A percentile compares a stretch with the other conserved stretches of the same genome.
Evolutionary conservation across 2,797 vertebrate genomes (phyloP).

Genomic region (Melanitta fusca): DNA sequence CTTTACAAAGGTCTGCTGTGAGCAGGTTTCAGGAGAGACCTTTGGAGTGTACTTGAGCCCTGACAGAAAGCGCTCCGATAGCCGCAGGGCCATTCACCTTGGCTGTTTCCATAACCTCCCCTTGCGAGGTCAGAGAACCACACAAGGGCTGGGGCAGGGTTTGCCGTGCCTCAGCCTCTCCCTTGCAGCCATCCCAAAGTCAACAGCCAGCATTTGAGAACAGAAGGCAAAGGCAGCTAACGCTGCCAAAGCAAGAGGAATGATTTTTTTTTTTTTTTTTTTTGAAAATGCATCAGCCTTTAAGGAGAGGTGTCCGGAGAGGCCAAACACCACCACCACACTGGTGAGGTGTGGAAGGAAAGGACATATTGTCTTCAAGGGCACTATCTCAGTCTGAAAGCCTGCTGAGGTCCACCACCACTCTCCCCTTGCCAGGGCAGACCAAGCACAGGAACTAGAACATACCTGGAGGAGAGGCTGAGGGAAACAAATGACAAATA

Average conservation of each 20-base stretch:
- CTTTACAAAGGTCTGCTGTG: background rate
- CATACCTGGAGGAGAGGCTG: background rate
- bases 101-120: background rate
- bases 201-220: background rate
- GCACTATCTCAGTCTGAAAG: background rate
- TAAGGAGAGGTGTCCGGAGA: background rate
- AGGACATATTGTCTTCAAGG: background rate
- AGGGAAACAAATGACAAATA: background rate
- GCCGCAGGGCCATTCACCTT: background rate
- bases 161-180: background rate
- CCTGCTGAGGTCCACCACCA: background rate
- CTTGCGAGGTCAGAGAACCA: fast-evolving
- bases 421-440: background rate
- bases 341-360: background rate
- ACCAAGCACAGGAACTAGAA: background rate
- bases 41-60: background rate
- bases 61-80: background rate
- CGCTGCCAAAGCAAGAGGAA: background rate
- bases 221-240: background rate
- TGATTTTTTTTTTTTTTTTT: background rate
- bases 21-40: background rate
- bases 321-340: background rate
- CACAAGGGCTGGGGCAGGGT: background rate
- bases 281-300: background rate
- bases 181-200: background rate